Evolutionary conservation across 1,140 invertebrate genomes (phyloP).

Genomic region (Pentalonia nigronervosa): DNA sequence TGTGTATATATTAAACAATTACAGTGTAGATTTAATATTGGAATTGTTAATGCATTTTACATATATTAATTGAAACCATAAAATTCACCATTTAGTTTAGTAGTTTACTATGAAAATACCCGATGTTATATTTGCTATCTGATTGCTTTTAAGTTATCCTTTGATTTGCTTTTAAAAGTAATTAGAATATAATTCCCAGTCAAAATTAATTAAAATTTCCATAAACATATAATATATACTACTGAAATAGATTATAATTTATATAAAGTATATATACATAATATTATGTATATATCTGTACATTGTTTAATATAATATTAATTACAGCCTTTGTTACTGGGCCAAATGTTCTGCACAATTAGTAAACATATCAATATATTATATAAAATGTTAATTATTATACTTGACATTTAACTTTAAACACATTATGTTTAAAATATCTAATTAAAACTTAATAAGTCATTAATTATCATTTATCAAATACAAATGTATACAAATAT

Average conservation of each 20-base stretch:
- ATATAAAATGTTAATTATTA: not conserved
- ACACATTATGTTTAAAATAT: not conserved
- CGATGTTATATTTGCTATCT: not conserved
- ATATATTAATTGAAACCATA: not conserved
- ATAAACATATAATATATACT: not conserved
- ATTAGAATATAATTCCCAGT: not conserved
- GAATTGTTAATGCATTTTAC: not conserved
- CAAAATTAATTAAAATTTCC: constrained; percentile 1
- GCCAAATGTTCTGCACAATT: constrained; percentile 7
- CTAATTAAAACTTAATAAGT: not conserved
- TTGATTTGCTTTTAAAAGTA: constrained; percentile 36
- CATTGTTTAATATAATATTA: not conserved
- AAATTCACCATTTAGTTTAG: not conserved
- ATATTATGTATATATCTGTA: not conserved
- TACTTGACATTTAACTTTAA: not conserved
- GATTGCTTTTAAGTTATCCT: not conserved
- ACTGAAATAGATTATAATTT: not conserved
- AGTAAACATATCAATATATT: not conserved
- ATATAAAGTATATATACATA: not conserved
- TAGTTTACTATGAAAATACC: not conserved
- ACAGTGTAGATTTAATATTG: not conserved
- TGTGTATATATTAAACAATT: not conserved
- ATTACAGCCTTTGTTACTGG: not conserved
- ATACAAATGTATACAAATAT: not conserved
- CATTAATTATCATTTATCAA: not conserved